Evolutionary conservation across 2,797 vertebrate species (phyloP).

Genomic region (Lepus oiostolus): DNA sequence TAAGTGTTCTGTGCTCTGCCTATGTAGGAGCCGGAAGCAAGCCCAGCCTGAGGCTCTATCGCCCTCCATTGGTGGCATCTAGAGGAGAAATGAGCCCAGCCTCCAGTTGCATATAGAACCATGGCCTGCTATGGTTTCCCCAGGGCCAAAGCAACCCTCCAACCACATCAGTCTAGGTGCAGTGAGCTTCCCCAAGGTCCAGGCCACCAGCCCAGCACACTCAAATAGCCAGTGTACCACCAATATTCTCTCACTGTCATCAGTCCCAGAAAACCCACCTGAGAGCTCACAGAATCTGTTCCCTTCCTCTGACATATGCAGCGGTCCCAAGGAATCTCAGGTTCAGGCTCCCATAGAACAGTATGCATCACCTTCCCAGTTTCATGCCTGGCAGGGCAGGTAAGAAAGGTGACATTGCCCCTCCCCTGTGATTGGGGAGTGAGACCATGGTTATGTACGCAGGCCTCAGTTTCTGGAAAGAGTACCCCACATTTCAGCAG

Average conservation of each 20-base stretch:
- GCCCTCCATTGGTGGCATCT: constrained; percentile 72
- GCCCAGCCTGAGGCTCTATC: constrained; percentile 75
- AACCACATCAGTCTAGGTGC: neutral
- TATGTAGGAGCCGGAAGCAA: constrained; percentile 38
- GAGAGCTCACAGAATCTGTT: neutral
- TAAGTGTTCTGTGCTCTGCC: constrained; percentile 75
- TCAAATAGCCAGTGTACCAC: neutral
- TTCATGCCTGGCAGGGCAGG: neutral
- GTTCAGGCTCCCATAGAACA: neutral
- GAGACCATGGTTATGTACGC: neutral
- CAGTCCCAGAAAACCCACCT: neutral
- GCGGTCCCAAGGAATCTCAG: neutral
- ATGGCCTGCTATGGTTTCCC: neutral
- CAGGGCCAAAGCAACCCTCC: neutral
- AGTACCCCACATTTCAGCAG: neutral
- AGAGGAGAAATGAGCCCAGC: constrained; percentile 53
- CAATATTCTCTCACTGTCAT: neutral
- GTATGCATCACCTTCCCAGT: neutral
- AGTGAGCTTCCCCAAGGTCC: neutral
- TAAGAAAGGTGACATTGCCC: neutral
- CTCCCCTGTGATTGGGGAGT: neutral
- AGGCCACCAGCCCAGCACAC: neutral
- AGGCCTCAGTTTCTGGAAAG: neutral
- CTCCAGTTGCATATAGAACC: neutral
- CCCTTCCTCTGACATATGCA: neutral